Base-by-base conservation (phyloP, 92 coral and sea anemone species). In the Phenganax subtilis region DNA sequence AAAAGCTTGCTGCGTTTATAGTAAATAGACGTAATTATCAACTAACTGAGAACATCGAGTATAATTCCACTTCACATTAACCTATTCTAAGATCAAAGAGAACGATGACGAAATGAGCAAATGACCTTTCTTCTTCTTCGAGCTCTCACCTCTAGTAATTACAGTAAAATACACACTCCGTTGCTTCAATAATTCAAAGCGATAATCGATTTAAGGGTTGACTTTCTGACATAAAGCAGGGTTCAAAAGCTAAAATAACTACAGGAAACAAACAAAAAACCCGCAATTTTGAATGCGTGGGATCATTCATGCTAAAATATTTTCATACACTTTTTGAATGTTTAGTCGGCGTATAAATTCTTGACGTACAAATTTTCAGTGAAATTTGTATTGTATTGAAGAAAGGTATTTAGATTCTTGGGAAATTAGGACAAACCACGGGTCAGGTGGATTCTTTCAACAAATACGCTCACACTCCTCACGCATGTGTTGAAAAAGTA, bases 121-220 rank as follows among this genome's bases (percentile, higher is more conserved):
- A 29, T 68, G 73, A 68, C 73, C 73, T 68, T 68, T 29, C 73
- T 68, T 68, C 73, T 30, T 30, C 12, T 12, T 68, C 31, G 53
- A 68, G 15, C 51, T 30, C 73, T 27, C 73, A 68, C 73, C 73
- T 30, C 52, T 68, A 30, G 11, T 68, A 68, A 68, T 68, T 68
- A 12, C 67, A 61, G 14, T 12, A 16, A 5, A 16, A 64, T 64
- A 64, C 52, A 68, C 47, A 37, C 47, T 37, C 47, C 47, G 47
- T 37, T 37, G 47, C 47, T 37, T 37, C 47, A 5, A 37, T 30
- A 14, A 30, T 30, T 68, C 54, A 29, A 16, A 17, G 70, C 37
- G 70, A 59, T 64, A 28, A 64, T 1, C 47, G 47, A 37, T 5
- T 5, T 37, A 37, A 37, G 5, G 47, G 5, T 5, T 37, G 47